Evolutionary conservation across 2,113 vertebrate genomes (phyloP).

Genomic region (Channa argus): DNA sequence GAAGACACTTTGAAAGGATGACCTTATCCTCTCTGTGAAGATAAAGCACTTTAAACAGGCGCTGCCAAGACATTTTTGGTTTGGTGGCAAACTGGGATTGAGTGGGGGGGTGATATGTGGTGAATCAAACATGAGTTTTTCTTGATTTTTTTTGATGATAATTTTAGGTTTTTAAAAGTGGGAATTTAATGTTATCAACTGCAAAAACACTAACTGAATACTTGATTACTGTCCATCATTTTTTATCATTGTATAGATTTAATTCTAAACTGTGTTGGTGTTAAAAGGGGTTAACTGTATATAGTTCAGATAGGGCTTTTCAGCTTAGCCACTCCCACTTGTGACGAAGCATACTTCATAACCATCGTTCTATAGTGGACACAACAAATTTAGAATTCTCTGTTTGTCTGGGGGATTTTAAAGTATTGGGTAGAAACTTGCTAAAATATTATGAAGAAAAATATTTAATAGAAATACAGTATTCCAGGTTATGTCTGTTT

Average conservation of each 20-base stretch:
- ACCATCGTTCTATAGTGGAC: background rate
- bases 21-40: conserved; percentile 37
- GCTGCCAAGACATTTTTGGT: conserved; percentile 14
- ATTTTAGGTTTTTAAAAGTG: conserved; percentile 1
- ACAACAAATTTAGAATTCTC: background rate
- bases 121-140: background rate
- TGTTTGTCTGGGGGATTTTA: background rate
- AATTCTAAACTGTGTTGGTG: background rate
- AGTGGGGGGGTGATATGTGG: conserved; percentile 20
- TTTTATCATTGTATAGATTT: background rate
- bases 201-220: background rate
- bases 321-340: conserved; percentile 48
- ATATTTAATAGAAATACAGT: background rate
- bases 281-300: background rate
- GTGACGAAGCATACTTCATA: conserved; percentile 20
- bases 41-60: background rate
- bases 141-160: background rate
- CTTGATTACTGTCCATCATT: background rate
- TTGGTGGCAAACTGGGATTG: background rate
- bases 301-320: background rate
- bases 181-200: background rate
- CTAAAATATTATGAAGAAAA: background rate
- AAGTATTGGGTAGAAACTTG: background rate
- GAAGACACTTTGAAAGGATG: conserved; percentile 24
- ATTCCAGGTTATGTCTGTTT: background rate